Conservation (phyloP, 2,113 vertebrate species). For the Nymphicus hollandicus region DNA sequence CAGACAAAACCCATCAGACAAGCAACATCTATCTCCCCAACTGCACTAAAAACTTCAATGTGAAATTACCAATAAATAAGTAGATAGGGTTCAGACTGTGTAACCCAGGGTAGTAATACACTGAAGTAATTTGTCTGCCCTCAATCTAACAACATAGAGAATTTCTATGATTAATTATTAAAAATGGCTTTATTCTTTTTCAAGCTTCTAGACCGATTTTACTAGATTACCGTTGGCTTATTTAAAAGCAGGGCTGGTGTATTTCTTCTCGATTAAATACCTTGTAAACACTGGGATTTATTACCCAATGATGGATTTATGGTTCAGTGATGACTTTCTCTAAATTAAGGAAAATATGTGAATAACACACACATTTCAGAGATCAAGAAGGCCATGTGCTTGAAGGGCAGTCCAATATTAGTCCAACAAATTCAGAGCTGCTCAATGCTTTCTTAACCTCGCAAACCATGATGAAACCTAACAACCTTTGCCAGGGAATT, state of each 20-base stretch:
- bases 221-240: not conserved
- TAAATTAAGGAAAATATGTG: slow-evolving; percentile 44
- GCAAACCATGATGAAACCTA: not conserved
- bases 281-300: slow-evolving; percentile 54
- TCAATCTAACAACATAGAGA: not conserved
- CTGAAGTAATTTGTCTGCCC: not conserved
- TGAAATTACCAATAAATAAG: not conserved
- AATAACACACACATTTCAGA: slow-evolving; percentile 20
- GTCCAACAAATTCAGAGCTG: not conserved
- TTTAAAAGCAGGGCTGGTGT: not conserved
- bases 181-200: not conserved
- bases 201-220: slow-evolving; percentile 10
- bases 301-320: slow-evolving; percentile 50
- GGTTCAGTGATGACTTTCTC: not conserved
- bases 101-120: not conserved
- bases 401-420: not conserved
- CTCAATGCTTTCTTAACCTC: not conserved
- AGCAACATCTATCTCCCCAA: accelerated
- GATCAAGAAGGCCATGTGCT: slow-evolving; percentile 4
- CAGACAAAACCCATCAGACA: not conserved
- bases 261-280: slow-evolving; percentile 19
- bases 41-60: not conserved
- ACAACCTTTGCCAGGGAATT: not conserved
- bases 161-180: not conserved
- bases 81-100: not conserved